A percentile compares a stretch with the other conserved stretches of the same genome.
Evolutionary conservation across 2,888 invertebrate species (phyloP).

Genomic region (Pammene fasciana): DNA sequence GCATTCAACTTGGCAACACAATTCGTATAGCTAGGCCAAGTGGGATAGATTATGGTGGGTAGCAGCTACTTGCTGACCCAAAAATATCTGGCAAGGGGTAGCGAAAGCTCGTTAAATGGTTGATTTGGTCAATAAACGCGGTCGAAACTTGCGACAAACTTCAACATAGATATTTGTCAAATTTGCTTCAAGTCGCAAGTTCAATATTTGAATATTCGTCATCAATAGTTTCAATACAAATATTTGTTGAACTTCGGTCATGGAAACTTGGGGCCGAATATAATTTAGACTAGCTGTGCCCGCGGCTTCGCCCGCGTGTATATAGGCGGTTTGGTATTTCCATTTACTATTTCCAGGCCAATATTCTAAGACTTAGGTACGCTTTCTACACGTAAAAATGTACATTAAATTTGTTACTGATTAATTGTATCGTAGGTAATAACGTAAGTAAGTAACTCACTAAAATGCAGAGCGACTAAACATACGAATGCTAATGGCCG

Average conservation of each 20-base stretch:
- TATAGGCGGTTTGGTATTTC: too few species aligned
- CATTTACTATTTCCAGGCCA: too few species aligned
- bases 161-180: conserved; percentile 13
- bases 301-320: too few species aligned
- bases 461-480: too few species aligned
- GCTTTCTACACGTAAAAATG: too few species aligned
- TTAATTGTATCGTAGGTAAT: too few species aligned
- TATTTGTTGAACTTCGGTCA: not conserved
- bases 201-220: conserved; percentile 22
- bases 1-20: conserved; percentile 74
- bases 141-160: conserved; percentile 18
- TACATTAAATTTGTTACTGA: too few species aligned
- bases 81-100: conserved; percentile 70
- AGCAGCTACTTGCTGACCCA: conserved; percentile 71
- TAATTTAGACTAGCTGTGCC: not conserved
- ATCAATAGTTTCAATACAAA: conserved; percentile 25
- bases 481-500: too few species aligned
- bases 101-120: conserved; percentile 25
- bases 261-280: not conserved
- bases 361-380: too few species aligned
- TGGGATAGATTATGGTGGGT: conserved; percentile 69
- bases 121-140: conserved; percentile 32
- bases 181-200: conserved; percentile 10
- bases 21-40: conserved; percentile 67
- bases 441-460: too few species aligned